Evolutionary conservation across 2,797 vertebrate genomes (phyloP).

Genomic region (Platyrinchus mystaceus): DNA sequence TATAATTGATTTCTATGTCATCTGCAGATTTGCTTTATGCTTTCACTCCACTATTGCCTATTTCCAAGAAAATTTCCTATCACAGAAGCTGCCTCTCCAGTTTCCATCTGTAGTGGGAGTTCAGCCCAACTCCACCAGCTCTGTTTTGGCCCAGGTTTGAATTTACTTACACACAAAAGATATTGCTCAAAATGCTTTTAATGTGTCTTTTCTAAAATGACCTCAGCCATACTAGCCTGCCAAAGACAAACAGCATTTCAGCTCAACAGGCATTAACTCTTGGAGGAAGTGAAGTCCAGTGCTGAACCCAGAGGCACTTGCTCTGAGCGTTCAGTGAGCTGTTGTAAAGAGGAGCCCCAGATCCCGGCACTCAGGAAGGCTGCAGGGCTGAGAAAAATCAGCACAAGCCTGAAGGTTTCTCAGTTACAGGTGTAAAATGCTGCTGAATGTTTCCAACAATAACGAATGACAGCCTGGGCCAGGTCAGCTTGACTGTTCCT

Average conservation of each 20-base stretch:
- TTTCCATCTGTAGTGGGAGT: background rate
- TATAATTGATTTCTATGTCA: background rate
- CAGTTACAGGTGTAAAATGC: background rate
- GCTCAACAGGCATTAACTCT: background rate
- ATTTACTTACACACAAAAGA: background rate
- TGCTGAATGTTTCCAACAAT: background rate
- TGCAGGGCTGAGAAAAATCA: background rate
- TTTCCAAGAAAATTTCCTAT: background rate
- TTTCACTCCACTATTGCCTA: background rate
- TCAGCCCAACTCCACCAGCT: background rate
- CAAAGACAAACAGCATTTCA: constrained; percentile 24
- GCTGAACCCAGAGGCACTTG: background rate
- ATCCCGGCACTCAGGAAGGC: background rate
- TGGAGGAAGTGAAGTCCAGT: background rate
- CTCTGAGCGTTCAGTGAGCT: fast-evolving
- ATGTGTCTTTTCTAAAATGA: background rate
- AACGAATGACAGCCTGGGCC: background rate
- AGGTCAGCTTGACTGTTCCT: background rate
- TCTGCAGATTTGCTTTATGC: background rate
- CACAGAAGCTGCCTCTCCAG: background rate
- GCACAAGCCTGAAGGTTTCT: background rate
- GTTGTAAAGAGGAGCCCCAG: background rate
- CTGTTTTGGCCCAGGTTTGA: background rate
- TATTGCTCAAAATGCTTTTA: constrained; percentile 55
- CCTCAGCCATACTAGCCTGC: constrained; percentile 11